These are phyloP conservation scores for Tyto alba DNA, from an alignment of 2,113 vertebrate genomes.

Conservation along the genomic window DNA sequence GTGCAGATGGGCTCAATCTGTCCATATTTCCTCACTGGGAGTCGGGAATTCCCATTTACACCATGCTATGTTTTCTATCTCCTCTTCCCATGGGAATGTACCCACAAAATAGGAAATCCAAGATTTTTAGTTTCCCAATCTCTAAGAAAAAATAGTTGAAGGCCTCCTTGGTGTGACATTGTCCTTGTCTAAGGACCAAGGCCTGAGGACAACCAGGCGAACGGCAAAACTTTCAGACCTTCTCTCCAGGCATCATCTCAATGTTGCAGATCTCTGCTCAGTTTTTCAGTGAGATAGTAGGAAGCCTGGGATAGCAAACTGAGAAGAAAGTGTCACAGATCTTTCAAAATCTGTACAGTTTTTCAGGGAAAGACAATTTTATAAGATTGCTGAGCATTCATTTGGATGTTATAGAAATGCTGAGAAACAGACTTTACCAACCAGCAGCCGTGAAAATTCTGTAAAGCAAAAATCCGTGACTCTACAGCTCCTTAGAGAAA, in stretches of 20 bases:
- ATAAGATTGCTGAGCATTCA: background rate
- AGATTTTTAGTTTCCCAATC: background rate
- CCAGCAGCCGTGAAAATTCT: background rate
- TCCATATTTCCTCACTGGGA: background rate
- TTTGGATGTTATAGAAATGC: background rate
- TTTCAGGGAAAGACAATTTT: background rate
- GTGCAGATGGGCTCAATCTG: background rate
- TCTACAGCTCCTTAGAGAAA: background rate
- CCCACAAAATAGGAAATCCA: background rate
- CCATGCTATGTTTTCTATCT: background rate
- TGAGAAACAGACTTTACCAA: background rate
- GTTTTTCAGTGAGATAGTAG: background rate
- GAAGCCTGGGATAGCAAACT: background rate
- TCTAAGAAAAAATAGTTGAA: no score
- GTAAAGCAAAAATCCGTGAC: fast-evolving
- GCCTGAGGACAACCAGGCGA: background rate
- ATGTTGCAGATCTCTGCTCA: background rate
- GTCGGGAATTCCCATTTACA: background rate
- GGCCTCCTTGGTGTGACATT: background rate
- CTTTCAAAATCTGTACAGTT: background rate
- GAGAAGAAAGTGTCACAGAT: background rate
- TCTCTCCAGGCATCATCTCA: background rate
- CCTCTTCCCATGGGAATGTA: background rate
- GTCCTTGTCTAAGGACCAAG: background rate
- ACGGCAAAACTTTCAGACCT: background rate